Evolutionary conservation across 2,797 vertebrate genomes (phyloP), one percentile per base, ranked within the genome.

Genomic region (Notamacropus eugenii): DNA sequence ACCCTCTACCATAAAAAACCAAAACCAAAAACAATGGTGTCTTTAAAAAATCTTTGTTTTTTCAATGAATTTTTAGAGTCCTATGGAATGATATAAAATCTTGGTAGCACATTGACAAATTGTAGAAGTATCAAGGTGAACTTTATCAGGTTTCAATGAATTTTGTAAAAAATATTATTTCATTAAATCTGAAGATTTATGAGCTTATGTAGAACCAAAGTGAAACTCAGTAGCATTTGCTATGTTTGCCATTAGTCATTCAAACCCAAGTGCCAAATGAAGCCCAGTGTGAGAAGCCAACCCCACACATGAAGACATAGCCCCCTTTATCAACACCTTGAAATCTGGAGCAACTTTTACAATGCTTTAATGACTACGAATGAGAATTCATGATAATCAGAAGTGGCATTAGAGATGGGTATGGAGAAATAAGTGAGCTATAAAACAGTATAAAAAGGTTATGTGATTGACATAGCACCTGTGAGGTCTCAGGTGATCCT

Each of bases 401-500:
- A 50, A 46, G 55, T 5, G 22, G 5, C 16, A n/a, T 55, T 92
- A 59, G 28, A 93, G 58, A 93, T 55, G 9, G 2, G 5, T 1
- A 27, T 24, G 16, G 0, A 90, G 11, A 90, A 87, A 94, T 50
- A 31, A 29, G 29, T 13, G 56, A 93, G 1, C 50, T 54, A 3
- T 14, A 16, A 92, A 34, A 29, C 16, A 92, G 40, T 19, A 52
- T 12, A 95, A 34, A 87, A 92, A 92, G 8, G 1, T n/a, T 0
- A 14, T 28, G 0, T 34, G 52, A 94, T 92, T 8, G 59, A 16
- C 19, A 96, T 90, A 92, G 19, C 94, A 13, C 29, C 67, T 91
- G 46, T 34, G 52, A n/a, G 31, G 27, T 55, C 95, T 92, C 91
- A 93, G 90, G 93, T 91, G 67, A 12, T 94, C 5, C 14, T 57